Base-by-base conservation (phyloP, 2,113 vertebrate genomes). In the Nibea coibor region DNA sequence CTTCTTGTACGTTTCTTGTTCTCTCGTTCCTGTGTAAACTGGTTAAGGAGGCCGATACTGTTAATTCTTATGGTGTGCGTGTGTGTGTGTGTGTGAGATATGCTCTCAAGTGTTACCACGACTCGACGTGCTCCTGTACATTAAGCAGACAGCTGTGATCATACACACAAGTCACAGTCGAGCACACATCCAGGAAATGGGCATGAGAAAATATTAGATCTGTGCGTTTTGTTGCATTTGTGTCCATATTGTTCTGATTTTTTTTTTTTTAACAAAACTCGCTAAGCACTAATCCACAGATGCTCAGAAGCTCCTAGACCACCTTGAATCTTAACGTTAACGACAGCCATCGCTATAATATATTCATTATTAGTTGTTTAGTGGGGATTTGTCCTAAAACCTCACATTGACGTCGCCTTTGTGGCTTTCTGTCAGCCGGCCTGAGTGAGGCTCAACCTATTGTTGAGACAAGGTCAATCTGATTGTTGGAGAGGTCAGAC, bases 401-500 rank as follows among this genome's bases (percentile, higher is more conserved):
- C 84, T 62, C 78, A 89, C 86, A 17, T 78, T 85, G 77, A 66
- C 26, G 35, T 64, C 1, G 81, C 56, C 81, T 88, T 87, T 91
- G 81, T 84, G 87, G 53, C 68, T 26, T 56, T 22, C 50, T 11
- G 84, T 80, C 66, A 53, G 72, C 57, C 31, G 72, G 80, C 48
- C 70, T 67, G 81, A 72, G 78, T 26, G 87, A 82, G 74, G 83
- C 83, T 90, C 87, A 57, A 66, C 56, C 88, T 64, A 68, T 92
- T 92, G 88, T 92, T 86, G 64, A 77, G 79, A 64, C 87, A 10
- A 87, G 92, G 90, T 92, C 92, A 86, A 47, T 79, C 75, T 88
- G 89, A 92, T 90, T 93, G 89, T 91, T 88, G 39, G n/a, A 56
- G 88, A 83, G 89, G 91, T 93, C 89, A 89, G 76, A 87, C 85